Conservation (phyloP, 2,888 invertebrate species). For the Oscheius onirici region DNA sequence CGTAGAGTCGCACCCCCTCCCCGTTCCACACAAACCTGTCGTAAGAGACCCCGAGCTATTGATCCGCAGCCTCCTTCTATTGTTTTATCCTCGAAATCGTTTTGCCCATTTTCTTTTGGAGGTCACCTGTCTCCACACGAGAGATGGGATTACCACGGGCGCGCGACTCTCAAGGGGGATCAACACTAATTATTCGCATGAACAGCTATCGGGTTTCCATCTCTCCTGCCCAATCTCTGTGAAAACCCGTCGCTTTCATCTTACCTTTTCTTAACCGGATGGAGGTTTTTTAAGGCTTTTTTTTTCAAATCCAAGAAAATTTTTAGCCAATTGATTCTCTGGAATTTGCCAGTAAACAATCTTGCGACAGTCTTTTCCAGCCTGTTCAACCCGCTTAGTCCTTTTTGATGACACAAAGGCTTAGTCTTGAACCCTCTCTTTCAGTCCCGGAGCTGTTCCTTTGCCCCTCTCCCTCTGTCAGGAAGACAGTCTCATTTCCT, state of each 20-base stretch:
- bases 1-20: constrained; percentile 29
- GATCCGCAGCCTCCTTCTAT: constrained; percentile 12
- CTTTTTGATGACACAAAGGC: background rate
- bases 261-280: background rate
- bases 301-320: too few relatives aligned
- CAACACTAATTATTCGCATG: constrained; percentile 26
- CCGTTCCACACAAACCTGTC: constrained; percentile 33
- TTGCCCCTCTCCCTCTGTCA: too few relatives aligned
- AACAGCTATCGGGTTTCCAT: constrained; percentile 24
- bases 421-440: constrained; percentile 17
- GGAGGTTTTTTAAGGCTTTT: too few relatives aligned
- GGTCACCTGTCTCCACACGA: constrained; percentile 10
- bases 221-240: constrained; percentile 2
- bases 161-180: constrained; percentile 19
- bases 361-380: too few relatives aligned
- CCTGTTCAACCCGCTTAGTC: too few relatives aligned
- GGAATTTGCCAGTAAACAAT: too few relatives aligned
- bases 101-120: constrained; percentile 14
- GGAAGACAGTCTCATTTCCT: constrained; percentile 34
- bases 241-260: constrained; percentile 7
- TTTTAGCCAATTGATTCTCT: too few relatives aligned
- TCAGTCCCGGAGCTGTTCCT: background rate
- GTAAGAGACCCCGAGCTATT: constrained; percentile 5
- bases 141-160: constrained; percentile 13
- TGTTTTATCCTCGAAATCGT: constrained; percentile 4